Evolutionary conservation across 2,888 invertebrate genomes (phyloP).

Genomic region (Leptinotarsa peninsularis): DNA sequence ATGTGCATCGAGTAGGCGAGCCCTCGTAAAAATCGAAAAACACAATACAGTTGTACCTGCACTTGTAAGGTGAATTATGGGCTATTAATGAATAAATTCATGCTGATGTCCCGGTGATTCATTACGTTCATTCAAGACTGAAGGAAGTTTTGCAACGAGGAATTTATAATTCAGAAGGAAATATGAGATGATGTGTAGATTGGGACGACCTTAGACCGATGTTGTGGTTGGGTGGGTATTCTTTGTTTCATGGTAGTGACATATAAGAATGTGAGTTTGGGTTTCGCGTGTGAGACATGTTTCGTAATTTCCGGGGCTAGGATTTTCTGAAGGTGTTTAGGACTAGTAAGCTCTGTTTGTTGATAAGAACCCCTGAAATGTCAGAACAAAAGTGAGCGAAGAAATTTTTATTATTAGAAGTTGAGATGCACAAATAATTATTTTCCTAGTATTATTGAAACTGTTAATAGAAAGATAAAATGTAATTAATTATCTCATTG

Average conservation of each 20-base stretch:
- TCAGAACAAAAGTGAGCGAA: too few relatives aligned
- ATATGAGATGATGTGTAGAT: slow-evolving; percentile 16
- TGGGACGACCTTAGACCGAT: slow-evolving; percentile 2
- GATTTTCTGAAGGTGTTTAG: too few relatives aligned
- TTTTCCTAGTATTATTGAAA: too few relatives aligned
- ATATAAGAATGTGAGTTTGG: not conserved
- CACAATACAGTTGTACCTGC: slow-evolving; percentile 13
- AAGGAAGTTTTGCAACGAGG: slow-evolving; percentile 16
- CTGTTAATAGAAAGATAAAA: too few relatives aligned
- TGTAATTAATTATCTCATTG: too few relatives aligned
- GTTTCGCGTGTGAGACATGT: not conserved
- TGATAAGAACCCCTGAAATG: too few relatives aligned
- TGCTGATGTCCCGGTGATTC: slow-evolving; percentile 7
- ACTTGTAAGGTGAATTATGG: slow-evolving; percentile 19
- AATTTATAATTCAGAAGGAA: slow-evolving; percentile 19
- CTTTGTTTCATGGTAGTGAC: not conserved
- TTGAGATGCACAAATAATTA: too few relatives aligned
- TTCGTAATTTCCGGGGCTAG: not conserved
- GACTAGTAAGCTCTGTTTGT: too few relatives aligned
- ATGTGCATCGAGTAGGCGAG: slow-evolving; percentile 8
- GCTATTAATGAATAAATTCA: slow-evolving; percentile 13
- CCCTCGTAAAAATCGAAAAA: slow-evolving; percentile 6
- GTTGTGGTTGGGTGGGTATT: slow-evolving; percentile 8
- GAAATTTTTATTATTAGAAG: too few relatives aligned
- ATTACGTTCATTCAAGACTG: slow-evolving; percentile 19